Evolutionary conservation across 2,113 vertebrate species (phyloP).

Genomic region (Neofelis nebulosa): DNA sequence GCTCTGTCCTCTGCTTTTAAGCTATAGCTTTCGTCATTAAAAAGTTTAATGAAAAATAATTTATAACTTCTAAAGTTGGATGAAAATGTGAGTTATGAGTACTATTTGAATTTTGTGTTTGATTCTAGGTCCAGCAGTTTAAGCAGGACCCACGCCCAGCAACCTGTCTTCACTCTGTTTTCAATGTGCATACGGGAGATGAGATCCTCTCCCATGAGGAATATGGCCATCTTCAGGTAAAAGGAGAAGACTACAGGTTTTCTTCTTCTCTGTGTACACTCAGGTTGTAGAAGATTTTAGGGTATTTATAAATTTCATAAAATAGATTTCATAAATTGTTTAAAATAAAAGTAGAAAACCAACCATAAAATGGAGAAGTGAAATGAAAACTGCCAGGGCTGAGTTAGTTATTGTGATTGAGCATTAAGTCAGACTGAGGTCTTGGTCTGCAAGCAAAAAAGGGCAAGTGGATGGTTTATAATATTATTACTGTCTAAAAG

Average conservation of each 20-base stretch:
- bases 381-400: not conserved
- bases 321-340: not conserved
- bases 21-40: not conserved
- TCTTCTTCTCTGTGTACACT: not conserved
- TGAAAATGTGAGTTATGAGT: not conserved
- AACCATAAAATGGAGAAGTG: not conserved
- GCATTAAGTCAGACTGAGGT: not conserved
- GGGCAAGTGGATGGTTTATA: not conserved
- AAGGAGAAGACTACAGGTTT: not conserved
- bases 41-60: not conserved
- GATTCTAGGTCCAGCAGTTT: conserved; percentile 93
- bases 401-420: not conserved
- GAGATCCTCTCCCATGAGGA: conserved; percentile 88
- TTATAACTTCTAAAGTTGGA: not conserved
- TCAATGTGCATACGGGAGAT: conserved; percentile 93
- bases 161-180: conserved; percentile 95
- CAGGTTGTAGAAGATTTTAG: not conserved
- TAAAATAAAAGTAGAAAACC: not conserved
- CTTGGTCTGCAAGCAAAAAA: not conserved
- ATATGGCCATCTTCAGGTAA: conserved; percentile 97
- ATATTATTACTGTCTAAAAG: not conserved
- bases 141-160: conserved; percentile 96
- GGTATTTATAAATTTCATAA: not conserved
- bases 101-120: conserved; percentile 34
- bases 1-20: not conserved